Evolutionary conservation across 2,888 invertebrate species (phyloP), one percentile per base, ranked within the genome.

Genomic region (Noctua comes): DNA sequence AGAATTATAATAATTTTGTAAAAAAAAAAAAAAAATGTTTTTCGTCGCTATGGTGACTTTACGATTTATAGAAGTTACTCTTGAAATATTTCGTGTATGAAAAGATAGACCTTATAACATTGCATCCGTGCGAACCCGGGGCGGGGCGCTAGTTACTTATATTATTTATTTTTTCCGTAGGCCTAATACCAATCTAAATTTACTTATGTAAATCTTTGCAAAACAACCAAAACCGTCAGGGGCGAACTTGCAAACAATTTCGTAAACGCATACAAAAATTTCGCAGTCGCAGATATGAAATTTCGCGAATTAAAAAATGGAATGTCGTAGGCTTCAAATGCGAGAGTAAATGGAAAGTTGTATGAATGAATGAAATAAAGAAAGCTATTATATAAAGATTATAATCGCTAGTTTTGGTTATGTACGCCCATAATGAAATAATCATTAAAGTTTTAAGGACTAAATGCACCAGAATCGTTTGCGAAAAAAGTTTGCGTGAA

Each of bases 301-400:
- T 40, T 80, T 70, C 18, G 73, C 80, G 43, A 76, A 68, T 76
- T 51, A n/a, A 51, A 71, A 71, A 51, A 24, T 48, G 68, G 65
- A 76, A 69, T 79, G 72, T 24, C 40, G 73, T 74, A 77, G 83
- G 81, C 80, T 74, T 77, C 13, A 59, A 73, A 76, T 57, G 73
- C 54, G 76, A 76, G 68, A 51, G 54, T 46, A 65, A 83, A 80
- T 84, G 84, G 83, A 84, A 84, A 84, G 83, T 84, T 68, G 59
- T 31, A n/a, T 64, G 48, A n/a, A 82, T 64, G 59, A 59, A 83
- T 59, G 59, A 62, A 79, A 64, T 46, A 62, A 83, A 75, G 83
- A 83, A 83, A 84, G 83, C 48, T 64, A 72, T 82, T 76, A 83
- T 66, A 80, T 40, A 40, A 46, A 48, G 80, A 80, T 80, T 13